phyloP scores from a whole-genome alignment of 2,113 vertebrate species.

The Tichodroma muraria region DNA sequence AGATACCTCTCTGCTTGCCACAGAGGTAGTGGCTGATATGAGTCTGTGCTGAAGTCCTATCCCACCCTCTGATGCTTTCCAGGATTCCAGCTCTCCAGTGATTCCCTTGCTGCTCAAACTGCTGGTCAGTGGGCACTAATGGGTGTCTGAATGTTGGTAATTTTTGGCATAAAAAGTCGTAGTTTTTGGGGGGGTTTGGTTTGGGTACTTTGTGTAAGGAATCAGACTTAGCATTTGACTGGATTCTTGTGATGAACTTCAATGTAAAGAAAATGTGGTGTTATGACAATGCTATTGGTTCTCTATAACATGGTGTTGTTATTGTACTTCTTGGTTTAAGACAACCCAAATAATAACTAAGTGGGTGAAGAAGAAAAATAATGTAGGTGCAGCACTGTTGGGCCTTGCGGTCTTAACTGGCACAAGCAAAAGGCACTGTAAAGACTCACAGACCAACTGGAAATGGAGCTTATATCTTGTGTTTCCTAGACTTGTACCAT shows the following conservation, averaged over 20 bases:
- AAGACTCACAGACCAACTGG: background rate
- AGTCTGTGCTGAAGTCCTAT: background rate
- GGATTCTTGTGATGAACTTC: background rate
- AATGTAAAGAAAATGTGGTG: background rate
- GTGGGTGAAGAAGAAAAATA: background rate
- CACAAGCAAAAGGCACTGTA: background rate
- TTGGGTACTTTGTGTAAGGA: background rate
- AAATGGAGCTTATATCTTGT: background rate
- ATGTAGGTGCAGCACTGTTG: background rate
- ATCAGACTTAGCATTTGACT: background rate
- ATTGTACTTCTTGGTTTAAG: background rate
- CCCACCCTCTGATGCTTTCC: too few species aligned
- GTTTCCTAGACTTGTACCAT: background rate
- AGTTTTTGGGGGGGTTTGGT: background rate
- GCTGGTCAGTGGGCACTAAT: background rate
- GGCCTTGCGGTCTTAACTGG: background rate
- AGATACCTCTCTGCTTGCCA: fast-evolving
- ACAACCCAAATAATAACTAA: background rate
- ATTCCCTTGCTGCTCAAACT: background rate
- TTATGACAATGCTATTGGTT: background rate
- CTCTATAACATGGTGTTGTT: background rate
- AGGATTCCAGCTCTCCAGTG: background rate
- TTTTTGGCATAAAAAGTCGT: background rate
- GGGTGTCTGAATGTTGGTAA: background rate
- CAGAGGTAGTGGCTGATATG: background rate